phyloP scores from a whole-genome alignment of 2,797 vertebrate genomes.

The Eidolon dupreanum region DNA sequence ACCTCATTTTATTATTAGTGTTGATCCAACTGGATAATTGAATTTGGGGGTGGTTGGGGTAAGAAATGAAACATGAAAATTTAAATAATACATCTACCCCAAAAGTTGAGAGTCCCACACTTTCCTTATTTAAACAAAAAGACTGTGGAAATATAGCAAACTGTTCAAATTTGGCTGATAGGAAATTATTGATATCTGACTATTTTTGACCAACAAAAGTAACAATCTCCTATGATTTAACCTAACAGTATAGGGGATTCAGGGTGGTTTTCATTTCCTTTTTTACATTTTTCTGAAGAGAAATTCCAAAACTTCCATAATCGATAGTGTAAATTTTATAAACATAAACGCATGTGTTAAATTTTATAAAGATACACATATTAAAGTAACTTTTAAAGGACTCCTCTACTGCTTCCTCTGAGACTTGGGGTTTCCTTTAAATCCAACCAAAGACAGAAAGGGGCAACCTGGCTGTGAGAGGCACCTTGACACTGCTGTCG shows the following conservation, averaged over 20 bases:
- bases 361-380: neutral
- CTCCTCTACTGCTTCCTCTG: neutral
- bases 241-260: neutral
- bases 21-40: neutral
- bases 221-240: neutral
- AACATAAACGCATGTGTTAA: neutral
- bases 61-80: conserved; percentile 21
- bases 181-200: neutral
- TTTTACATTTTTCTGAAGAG: neutral
- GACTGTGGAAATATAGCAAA: neutral
- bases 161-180: neutral
- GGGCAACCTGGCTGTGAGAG: too few species aligned
- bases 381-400: neutral
- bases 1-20: neutral
- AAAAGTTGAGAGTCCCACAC: neutral
- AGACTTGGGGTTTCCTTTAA: neutral
- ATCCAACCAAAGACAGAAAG: neutral
- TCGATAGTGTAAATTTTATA: neutral
- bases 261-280: neutral
- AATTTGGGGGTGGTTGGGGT: neutral
- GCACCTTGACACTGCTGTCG: neutral
- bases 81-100: neutral
- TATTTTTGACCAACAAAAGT: neutral
- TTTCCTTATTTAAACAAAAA: neutral
- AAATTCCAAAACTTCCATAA: neutral